Percentiles rank a stretch among this genome's conserved stretches.
phyloP scores from a whole-genome alignment of 2,888 invertebrate species.

The Myopa tessellatipennis region DNA sequence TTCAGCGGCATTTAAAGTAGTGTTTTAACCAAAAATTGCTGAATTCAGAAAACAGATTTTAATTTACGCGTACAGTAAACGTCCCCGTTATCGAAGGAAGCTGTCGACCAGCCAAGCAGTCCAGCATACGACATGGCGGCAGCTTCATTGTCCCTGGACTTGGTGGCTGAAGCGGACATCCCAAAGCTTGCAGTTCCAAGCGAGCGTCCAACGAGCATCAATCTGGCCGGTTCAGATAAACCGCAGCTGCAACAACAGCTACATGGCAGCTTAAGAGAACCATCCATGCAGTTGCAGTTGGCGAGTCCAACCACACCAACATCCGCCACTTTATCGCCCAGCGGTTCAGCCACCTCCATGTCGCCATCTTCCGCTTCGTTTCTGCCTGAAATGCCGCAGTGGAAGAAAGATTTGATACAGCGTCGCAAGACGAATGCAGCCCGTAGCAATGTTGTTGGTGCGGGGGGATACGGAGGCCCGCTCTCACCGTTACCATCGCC shows the following conservation, averaged over 20 bases:
- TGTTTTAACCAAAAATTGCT: background rate
- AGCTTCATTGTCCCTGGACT: conserved; percentile 35
- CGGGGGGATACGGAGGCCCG: background rate
- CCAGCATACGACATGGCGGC: conserved; percentile 17
- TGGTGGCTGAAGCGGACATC: conserved; percentile 9
- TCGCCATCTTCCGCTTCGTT: conserved; percentile 55
- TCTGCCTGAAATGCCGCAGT: conserved; percentile 75
- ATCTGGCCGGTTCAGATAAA: background rate
- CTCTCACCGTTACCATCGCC: conserved; percentile 40
- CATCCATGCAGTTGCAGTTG: conserved; percentile 24
- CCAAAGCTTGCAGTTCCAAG: background rate
- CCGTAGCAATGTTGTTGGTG: conserved; percentile 53
- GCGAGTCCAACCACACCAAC: conserved; percentile 35
- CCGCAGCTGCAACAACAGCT: background rate
- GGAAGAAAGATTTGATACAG: conserved; percentile 86
- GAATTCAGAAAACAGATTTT: conserved; percentile 9
- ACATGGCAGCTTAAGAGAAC: conserved; percentile 16
- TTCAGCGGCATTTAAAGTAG: background rate
- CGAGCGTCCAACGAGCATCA: conserved; percentile 18
- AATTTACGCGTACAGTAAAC: background rate
- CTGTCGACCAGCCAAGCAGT: background rate
- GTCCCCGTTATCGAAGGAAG: background rate
- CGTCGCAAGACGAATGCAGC: conserved; percentile 70
- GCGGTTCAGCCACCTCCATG: conserved; percentile 34
- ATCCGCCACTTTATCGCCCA: conserved; percentile 28